Conservation (phyloP, 2,113 vertebrate species). For the Ellobius talpinus region DNA sequence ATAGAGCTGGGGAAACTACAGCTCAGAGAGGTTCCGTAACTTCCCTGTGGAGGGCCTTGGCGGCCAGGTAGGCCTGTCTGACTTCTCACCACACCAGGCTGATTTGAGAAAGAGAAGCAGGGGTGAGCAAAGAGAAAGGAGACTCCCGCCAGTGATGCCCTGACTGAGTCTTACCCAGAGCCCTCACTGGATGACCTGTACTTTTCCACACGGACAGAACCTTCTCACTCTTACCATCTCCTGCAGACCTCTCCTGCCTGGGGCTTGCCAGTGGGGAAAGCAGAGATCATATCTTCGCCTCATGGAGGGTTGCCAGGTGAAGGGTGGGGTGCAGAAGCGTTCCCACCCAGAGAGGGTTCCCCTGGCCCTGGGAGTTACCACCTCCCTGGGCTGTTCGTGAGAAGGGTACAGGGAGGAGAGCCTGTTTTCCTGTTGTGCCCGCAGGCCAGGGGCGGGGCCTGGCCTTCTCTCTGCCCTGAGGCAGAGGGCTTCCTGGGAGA, state of each 20-base stretch:
- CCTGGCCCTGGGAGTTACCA: not conserved
- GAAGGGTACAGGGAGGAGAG: slow-evolving; percentile 57
- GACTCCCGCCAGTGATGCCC: not conserved
- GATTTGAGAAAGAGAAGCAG: not conserved
- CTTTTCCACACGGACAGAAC: not conserved
- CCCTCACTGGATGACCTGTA: not conserved
- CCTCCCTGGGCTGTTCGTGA: slow-evolving; percentile 74
- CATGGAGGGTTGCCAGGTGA: slow-evolving; percentile 59
- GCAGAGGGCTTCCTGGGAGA: slow-evolving; percentile 21
- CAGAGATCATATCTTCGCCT: slow-evolving; percentile 66
- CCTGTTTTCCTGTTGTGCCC: slow-evolving; percentile 9
- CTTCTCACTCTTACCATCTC: not conserved
- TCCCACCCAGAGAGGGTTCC: slow-evolving; percentile 75
- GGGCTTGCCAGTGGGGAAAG: slow-evolving; percentile 19
- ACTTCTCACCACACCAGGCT: not conserved
- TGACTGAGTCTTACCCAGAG: not conserved
- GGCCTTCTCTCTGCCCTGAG: slow-evolving; percentile 30
- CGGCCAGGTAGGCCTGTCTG: not conserved
- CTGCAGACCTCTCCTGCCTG: not conserved
- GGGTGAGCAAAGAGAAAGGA: not conserved
- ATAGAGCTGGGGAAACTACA: slow-evolving; percentile 46
- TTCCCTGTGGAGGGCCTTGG: slow-evolving; percentile 39
- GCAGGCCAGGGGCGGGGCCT: slow-evolving; percentile 42
- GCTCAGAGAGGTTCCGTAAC: slow-evolving; percentile 63
- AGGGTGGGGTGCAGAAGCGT: slow-evolving; percentile 65